These are phyloP conservation scores for Odontamblyopus lacepedii DNA, from an alignment of 2,797 vertebrate genomes.

Conservation along the genomic window DNA sequence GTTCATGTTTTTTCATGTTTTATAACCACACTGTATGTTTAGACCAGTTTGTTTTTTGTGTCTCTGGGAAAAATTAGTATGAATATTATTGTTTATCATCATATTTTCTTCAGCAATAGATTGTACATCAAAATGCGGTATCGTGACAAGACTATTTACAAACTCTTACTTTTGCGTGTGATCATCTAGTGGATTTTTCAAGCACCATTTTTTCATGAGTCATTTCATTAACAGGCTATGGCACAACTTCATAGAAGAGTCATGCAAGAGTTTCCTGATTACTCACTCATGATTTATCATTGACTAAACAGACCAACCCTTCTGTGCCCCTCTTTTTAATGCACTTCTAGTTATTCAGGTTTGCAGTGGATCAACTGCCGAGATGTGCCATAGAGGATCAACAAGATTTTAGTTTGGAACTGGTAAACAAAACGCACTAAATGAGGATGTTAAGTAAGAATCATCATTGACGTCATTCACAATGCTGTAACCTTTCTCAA, in stretches of 20 bases:
- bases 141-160: too few relatives aligned
- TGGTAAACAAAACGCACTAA: not conserved
- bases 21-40: too few relatives aligned
- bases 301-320: not conserved
- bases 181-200: conserved; percentile 12
- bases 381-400: not conserved
- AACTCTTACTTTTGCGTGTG: not conserved
- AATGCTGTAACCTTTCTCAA: too few relatives aligned
- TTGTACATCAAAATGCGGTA: too few relatives aligned
- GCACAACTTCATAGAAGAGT: conserved; percentile 26
- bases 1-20: too few relatives aligned
- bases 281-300: conserved; percentile 10
- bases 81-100: too few relatives aligned
- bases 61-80: too few relatives aligned
- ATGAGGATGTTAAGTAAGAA: too few relatives aligned
- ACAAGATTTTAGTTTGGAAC: not conserved
- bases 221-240: conserved; percentile 16
- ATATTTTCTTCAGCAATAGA: too few relatives aligned
- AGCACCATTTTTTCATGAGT: not conserved
- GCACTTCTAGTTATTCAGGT: conserved; percentile 23
- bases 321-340: conserved; percentile 1
- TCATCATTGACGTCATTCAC: too few relatives aligned
- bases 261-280: conserved; percentile 17
- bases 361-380: not conserved
- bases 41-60: too few relatives aligned